phyloP scores from a whole-genome alignment of 1,140 invertebrate species.

The Drosophila neocordata region DNA sequence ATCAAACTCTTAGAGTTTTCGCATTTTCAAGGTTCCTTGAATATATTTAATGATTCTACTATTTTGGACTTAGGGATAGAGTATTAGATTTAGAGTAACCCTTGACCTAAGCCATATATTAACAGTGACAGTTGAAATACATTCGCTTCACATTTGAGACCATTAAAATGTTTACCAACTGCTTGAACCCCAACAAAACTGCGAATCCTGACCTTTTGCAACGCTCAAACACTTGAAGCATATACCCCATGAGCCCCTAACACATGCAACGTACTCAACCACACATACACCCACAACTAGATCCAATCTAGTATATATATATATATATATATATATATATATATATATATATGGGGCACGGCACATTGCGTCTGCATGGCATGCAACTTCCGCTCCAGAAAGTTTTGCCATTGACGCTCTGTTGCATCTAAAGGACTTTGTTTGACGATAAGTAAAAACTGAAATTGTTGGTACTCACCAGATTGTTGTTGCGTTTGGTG shows the following conservation, averaged over 20 bases:
- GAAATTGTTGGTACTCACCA: constrained; percentile 83
- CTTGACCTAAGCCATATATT: not conserved
- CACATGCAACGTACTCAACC: not conserved
- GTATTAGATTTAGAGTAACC: not conserved
- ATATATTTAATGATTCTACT: not conserved
- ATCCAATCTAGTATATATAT: no score
- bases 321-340: no score
- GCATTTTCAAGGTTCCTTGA: not conserved
- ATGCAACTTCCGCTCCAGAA: constrained; percentile 74
- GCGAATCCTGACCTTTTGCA: constrained; percentile 54
- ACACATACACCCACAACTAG: constrained; percentile 34
- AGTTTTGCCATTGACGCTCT: constrained; percentile 48
- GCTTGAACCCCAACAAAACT: constrained; percentile 52
- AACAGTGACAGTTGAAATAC: constrained; percentile 15
- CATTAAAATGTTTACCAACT: constrained; percentile 65
- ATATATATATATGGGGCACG: no score
- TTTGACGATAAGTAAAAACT: constrained; percentile 16
- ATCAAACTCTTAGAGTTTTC: not conserved
- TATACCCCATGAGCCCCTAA: constrained; percentile 18
- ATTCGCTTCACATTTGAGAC: constrained; percentile 24
- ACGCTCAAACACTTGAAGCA: constrained; percentile 37
- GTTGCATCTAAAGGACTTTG: constrained; percentile 39
- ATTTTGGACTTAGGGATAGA: not conserved
- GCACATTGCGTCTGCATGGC: constrained; percentile 44
- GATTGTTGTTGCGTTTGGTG: constrained; percentile 86